Evolutionary conservation across 2,888 invertebrate species (phyloP).

Genomic region (Drosophila nigricruria): DNA sequence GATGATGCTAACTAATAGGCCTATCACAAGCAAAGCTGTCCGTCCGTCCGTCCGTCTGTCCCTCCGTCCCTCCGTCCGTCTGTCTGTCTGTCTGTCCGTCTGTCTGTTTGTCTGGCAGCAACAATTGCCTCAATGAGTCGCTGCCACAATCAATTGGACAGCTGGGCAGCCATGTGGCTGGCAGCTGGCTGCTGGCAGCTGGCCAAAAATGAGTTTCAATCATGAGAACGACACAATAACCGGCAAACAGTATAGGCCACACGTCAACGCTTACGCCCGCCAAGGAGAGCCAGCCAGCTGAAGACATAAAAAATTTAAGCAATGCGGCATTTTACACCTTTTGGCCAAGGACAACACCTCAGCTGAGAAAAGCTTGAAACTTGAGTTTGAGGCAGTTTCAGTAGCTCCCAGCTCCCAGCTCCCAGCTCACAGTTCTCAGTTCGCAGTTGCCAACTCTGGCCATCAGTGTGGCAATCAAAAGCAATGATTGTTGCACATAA

Average conservation of each 20-base stretch:
- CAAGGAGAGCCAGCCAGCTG: slow-evolving; percentile 11
- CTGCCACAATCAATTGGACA: slow-evolving; percentile 57
- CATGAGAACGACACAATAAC: slow-evolving; percentile 72
- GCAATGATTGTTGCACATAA: slow-evolving; percentile 84
- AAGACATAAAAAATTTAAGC: slow-evolving; percentile 75
- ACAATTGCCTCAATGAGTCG: slow-evolving; percentile 59
- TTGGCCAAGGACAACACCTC: slow-evolving; percentile 45
- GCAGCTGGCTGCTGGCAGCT: slow-evolving; percentile 35
- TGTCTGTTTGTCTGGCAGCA: slow-evolving; percentile 33
- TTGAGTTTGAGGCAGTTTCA: slow-evolving; percentile 2
- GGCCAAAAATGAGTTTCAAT: slow-evolving; percentile 71
- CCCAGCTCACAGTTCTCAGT: slow-evolving; percentile 1
- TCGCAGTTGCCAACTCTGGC: slow-evolving; percentile 39
- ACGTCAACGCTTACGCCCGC: slow-evolving; percentile 33
- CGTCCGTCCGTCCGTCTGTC: neutral
- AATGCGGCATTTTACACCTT: slow-evolving; percentile 80
- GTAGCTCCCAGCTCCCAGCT: slow-evolving; percentile 1
- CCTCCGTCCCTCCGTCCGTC: too few relatives aligned
- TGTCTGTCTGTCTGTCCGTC: neutral
- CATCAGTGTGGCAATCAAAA: slow-evolving; percentile 82
- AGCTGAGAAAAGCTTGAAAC: slow-evolving; percentile 5
- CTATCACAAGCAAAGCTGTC: slow-evolving; percentile 31
- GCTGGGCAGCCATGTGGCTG: slow-evolving; percentile 42
- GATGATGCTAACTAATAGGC: slow-evolving; percentile 47
- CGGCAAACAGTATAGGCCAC: slow-evolving; percentile 19